Evolutionary conservation across 92 coral and sea anemone genomes (phyloP).

Genomic region (Muricea muricata): DNA sequence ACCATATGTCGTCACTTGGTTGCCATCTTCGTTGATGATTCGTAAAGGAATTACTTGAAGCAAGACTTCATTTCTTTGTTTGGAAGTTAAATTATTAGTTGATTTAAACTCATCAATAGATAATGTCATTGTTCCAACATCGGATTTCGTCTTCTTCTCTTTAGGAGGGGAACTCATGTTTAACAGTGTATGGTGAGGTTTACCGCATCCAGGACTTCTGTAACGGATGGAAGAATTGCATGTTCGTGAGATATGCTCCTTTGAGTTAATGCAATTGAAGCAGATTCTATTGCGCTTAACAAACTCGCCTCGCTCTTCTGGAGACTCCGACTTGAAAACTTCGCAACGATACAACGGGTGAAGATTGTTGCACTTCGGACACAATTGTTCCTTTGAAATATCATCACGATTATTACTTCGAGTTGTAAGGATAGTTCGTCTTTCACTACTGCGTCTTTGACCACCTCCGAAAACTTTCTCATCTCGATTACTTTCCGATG

Average conservation of each 20-base stretch:
- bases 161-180: constrained; percentile 45
- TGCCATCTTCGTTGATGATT: constrained; percentile 47
- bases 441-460: not conserved
- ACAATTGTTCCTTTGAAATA: constrained; percentile 1
- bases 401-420: not conserved
- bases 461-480: not conserved
- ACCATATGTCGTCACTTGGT: constrained; percentile 50
- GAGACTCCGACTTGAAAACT: constrained; percentile 48
- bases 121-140: constrained; percentile 5
- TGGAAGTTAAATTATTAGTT: constrained; percentile 11
- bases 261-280: constrained; percentile 65
- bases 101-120: not conserved
- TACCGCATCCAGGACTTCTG: constrained; percentile 62
- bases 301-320: constrained; percentile 48
- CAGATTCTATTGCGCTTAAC: constrained; percentile 41
- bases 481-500: constrained; percentile 16
- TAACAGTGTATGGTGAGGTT: constrained; percentile 60
- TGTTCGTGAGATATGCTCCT: constrained; percentile 51
- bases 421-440: constrained; percentile 5
- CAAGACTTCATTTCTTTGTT: constrained; percentile 35
- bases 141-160: not conserved
- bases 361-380: constrained; percentile 43
- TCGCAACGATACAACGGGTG: constrained; percentile 56
- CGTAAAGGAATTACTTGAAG: constrained; percentile 60
- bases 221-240: constrained; percentile 52